phyloP scores from a whole-genome alignment of 1,140 invertebrate genomes.

The Sarcophaga peregrina region DNA sequence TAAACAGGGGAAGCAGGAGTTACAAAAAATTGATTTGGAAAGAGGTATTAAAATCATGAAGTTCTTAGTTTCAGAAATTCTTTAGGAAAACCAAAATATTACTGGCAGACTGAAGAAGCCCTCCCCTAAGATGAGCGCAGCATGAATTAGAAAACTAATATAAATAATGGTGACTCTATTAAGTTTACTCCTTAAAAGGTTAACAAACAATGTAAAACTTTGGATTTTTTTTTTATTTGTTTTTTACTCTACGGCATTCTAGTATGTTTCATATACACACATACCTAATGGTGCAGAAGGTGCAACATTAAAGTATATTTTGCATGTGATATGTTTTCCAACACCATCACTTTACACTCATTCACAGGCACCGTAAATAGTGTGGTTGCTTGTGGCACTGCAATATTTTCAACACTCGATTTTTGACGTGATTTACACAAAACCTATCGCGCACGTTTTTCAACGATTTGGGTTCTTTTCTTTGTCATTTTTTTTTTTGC shows the following conservation, averaged over 20 bases:
- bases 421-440: conserved; percentile 44
- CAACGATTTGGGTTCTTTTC: not conserved
- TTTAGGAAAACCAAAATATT: no score
- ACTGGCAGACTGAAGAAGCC: no score
- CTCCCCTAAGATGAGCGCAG: no score
- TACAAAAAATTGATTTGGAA: no score
- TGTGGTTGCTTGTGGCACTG: not conserved
- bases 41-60: no score
- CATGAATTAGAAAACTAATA: no score
- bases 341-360: conserved; percentile 7
- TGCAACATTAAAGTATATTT: conserved; percentile 25
- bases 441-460: conserved; percentile 37
- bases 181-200: not conserved
- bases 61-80: no score
- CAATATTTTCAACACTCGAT: conserved; percentile 42
- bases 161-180: no score
- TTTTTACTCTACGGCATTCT: not conserved
- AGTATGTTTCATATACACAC: not conserved
- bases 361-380: not conserved
- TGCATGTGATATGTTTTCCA: conserved; percentile 21
- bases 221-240: not conserved
- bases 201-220: not conserved
- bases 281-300: not conserved
- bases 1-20: no score
- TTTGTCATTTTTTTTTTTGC: not conserved